A percentile compares a stretch with the other conserved stretches of the same genome.
These are phyloP conservation scores for Calyptommatus sinebrachiatus DNA, from an alignment of 2,113 vertebrate species.

Conservation along the genomic window DNA sequence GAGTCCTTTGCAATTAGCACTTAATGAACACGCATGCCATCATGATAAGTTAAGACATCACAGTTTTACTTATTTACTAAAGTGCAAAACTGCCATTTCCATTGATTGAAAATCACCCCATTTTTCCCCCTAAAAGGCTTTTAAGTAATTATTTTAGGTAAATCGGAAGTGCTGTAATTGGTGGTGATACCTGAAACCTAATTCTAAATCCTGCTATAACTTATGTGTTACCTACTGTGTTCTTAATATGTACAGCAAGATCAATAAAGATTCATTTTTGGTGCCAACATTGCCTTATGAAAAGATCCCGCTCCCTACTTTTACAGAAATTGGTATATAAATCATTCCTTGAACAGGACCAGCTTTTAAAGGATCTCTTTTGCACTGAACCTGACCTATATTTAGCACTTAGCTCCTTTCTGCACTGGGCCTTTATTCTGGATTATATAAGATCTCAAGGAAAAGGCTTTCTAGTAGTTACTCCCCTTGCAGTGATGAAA, in stretches of 20 bases:
- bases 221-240: conserved; percentile 10
- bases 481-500: no score
- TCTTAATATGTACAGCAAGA: conserved; percentile 28
- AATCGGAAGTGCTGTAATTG: conserved; percentile 62
- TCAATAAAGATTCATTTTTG: conserved; percentile 26
- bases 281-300: neutral
- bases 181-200: conserved; percentile 57
- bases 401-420: neutral
- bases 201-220: conserved; percentile 37
- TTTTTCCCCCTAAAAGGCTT: conserved; percentile 60
- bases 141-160: conserved; percentile 64
- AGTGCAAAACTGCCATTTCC: conserved; percentile 75
- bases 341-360: neutral
- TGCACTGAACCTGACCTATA: neutral
- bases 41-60: conserved; percentile 74
- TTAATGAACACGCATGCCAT: conserved; percentile 77
- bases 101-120: conserved; percentile 68
- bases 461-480: no score
- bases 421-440: neutral
- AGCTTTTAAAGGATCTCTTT: neutral
- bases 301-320: neutral
- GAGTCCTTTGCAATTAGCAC: conserved; percentile 83
- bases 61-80: conserved; percentile 69
- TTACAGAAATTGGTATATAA: conserved; percentile 1
- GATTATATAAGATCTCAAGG: no score